Base-by-base conservation (phyloP, 2,888 invertebrate species). In the Bursaphelenchus okinawaensis region DNA sequence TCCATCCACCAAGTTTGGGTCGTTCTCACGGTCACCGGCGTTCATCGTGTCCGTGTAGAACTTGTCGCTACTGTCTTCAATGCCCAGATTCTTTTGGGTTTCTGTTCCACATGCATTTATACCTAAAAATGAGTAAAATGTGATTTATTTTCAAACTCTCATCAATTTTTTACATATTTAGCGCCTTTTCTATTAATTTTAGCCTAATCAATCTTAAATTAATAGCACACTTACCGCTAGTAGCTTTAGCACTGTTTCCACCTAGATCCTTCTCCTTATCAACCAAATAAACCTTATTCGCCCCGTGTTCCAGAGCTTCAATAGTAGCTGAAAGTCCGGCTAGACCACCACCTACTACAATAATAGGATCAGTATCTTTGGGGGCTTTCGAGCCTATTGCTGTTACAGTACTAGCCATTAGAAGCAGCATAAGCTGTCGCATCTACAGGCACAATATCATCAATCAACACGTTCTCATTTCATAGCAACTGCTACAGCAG, bases 231-330 rank as follows among this genome's bases (percentile, higher is more conserved):
- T 55, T 55, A 76, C 78, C 80, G 59, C 75, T 77, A 62, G 68
- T 73, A 2, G 82, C 82, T 63, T 82, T 82, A 7, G 80, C 81
- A 28, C 76, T 76, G 65, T 82, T 82, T 31, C 82, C 82, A 24
- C 82, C 82, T 7, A 81, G 62, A 31, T 74, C 72, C 31, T 68
- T 69, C 62, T 80, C 76, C 52, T 74, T 73, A 54, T 82, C 82
- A 54, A 82, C 62, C 7, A 80, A 62, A 55, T 77, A 67, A 20
- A 80, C 78, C 52, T 63, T 51, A 6, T 22, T 23, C 12, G 74
- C 71, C 3, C 76, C 78, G 3, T 56, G 54, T 9, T 66, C 55
- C 7, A 77, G 62, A 7, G 74, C 71, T 54, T 79, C 77, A 7
- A 80, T 55, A 7, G 79, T 65, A 4, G 80, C 80, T 7, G 77